These are phyloP conservation scores for Orgyia antiqua DNA, from an alignment of 2,888 invertebrate genomes.

Conservation along the genomic window DNA sequence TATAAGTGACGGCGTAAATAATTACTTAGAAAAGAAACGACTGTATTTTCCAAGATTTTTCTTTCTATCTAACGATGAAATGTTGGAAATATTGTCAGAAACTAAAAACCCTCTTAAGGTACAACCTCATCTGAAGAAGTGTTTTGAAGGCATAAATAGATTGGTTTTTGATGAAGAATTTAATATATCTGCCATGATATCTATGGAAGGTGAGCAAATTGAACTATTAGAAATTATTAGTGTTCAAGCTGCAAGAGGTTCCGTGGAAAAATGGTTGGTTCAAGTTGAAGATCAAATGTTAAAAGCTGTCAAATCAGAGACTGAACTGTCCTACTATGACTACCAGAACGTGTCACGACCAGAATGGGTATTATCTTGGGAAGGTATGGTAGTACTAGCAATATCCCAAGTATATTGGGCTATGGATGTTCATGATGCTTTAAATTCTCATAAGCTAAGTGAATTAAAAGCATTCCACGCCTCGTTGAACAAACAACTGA, in stretches of 20 bases:
- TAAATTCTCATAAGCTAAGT: conserved; percentile 76
- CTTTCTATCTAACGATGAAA: conserved; percentile 93
- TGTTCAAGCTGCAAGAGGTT: conserved; percentile 85
- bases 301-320: conserved; percentile 83
- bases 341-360: conserved; percentile 78
- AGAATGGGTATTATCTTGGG: conserved; percentile 87
- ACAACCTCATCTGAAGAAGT: conserved; percentile 91
- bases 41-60: conserved; percentile 92
- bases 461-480: conserved; percentile 77
- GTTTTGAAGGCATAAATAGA: conserved; percentile 90
- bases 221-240: conserved; percentile 79
- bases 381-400: conserved; percentile 89
- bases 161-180: conserved; percentile 84
- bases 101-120: conserved; percentile 91
- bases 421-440: conserved; percentile 83
- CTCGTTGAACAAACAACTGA: conserved; percentile 80
- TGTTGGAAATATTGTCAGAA: conserved; percentile 93
- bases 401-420: conserved; percentile 92
- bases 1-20: conserved; percentile 89
- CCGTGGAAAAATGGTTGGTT: conserved; percentile 92
- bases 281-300: conserved; percentile 91
- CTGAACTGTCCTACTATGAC: conserved; percentile 81
- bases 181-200: conserved; percentile 87
- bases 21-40: conserved; percentile 90
- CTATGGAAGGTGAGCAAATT: conserved; percentile 86